phyloP scores from a whole-genome alignment of 1,140 invertebrate species.

The Euwallacea similis region DNA sequence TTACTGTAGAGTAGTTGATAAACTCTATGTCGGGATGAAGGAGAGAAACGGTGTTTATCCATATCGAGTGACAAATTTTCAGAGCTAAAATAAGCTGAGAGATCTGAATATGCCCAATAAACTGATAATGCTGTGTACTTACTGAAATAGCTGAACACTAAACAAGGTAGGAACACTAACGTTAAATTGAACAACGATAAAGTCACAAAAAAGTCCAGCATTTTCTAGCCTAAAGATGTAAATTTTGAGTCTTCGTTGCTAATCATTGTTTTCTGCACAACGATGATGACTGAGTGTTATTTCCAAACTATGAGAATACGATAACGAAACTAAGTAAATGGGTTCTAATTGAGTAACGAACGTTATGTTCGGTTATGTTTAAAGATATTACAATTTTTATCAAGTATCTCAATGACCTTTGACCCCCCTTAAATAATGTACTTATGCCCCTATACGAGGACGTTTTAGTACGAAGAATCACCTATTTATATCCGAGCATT shows the following conservation, averaged over 20 bases:
- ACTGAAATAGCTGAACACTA: constrained; percentile 39
- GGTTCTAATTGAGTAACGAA: constrained; percentile 5
- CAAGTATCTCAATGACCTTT: constrained; percentile 8
- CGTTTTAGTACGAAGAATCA: too few species aligned
- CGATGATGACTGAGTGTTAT: constrained; percentile 10
- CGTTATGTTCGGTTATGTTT: constrained; percentile 10
- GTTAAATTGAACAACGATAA: constrained; percentile 40
- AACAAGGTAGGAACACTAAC: constrained; percentile 33
- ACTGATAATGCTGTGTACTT: constrained; percentile 19
- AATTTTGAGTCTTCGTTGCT: neutral
- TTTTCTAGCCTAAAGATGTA: constrained; percentile 24
- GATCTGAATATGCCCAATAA: neutral
- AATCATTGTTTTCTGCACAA: constrained; percentile 19
- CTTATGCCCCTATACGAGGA: neutral
- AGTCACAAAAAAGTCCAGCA: constrained; percentile 43
- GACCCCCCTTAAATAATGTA: constrained; percentile 21
- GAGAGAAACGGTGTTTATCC: constrained; percentile 45
- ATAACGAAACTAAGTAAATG: constrained; percentile 7
- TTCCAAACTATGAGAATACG: constrained; percentile 20
- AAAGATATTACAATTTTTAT: constrained; percentile 17
- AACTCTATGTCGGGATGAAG: constrained; percentile 60
- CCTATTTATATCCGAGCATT: too few species aligned
- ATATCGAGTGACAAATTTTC: constrained; percentile 42
- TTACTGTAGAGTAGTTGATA: constrained; percentile 64
- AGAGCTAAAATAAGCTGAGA: constrained; percentile 40